Percentiles rank a stretch among this genome's conserved stretches.
Evolutionary conservation across 2,888 invertebrate genomes (phyloP).

Genomic region (Eudasyphora cyanicolor): DNA sequence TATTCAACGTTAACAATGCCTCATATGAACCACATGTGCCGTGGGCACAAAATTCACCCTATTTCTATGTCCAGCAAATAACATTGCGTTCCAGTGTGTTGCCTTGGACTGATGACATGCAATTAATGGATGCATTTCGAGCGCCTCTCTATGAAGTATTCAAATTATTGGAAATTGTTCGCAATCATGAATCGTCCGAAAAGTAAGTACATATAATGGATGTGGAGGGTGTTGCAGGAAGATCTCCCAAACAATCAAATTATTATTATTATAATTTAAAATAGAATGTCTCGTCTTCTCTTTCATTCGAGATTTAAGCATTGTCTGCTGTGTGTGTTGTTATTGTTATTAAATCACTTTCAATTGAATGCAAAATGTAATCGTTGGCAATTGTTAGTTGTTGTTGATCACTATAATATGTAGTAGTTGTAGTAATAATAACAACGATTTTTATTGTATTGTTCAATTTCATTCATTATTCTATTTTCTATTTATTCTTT

Average conservation of each 20-base stretch:
- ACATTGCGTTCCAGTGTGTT: slow-evolving; percentile 88
- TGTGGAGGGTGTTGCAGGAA: not conserved
- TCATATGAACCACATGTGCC: slow-evolving; percentile 81
- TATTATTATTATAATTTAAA: too few relatives aligned
- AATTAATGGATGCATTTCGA: slow-evolving; percentile 93
- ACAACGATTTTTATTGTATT: slow-evolving; percentile 44
- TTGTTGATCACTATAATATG: slow-evolving; percentile 34
- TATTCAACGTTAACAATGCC: slow-evolving; percentile 70
- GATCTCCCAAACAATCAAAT: not conserved
- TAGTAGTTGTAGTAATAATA: slow-evolving; percentile 18
- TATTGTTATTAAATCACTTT: slow-evolving; percentile 16
- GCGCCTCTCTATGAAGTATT: slow-evolving; percentile 95
- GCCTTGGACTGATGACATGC: slow-evolving; percentile 92
- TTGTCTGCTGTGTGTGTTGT: not conserved
- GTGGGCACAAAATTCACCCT: slow-evolving; percentile 83
- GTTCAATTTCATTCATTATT: slow-evolving; percentile 68
- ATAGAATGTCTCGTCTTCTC: not conserved
- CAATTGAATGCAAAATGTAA: not conserved
- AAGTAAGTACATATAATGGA: slow-evolving; percentile 76
- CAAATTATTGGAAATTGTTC: slow-evolving; percentile 90
- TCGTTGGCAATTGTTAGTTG: slow-evolving; percentile 26
- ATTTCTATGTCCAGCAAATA: slow-evolving; percentile 89
- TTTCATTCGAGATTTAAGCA: too few relatives aligned
- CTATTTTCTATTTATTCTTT: slow-evolving; percentile 56
- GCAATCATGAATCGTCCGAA: slow-evolving; percentile 84